These are phyloP conservation scores for Lagothrix lagotricha DNA, from an alignment of 2,797 vertebrate species.

Conservation along the genomic window DNA sequence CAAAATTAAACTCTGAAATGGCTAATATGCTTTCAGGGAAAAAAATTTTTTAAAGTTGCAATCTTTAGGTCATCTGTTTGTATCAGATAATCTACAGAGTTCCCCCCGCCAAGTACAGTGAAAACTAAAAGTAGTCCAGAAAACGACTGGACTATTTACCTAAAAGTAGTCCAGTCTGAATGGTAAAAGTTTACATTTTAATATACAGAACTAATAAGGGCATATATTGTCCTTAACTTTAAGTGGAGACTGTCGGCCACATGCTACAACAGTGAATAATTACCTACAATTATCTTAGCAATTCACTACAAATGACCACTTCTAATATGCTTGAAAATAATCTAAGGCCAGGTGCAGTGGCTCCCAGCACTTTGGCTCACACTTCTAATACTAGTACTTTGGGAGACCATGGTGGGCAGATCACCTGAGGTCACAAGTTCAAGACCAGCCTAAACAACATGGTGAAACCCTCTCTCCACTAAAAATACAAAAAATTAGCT, in stretches of 20 bases:
- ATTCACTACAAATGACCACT: constrained; percentile 9
- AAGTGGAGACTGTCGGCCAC: neutral
- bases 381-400: too few relatives aligned
- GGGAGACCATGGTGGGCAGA: too few relatives aligned
- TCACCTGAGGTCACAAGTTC: too few relatives aligned
- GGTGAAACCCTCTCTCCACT: too few relatives aligned
- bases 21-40: neutral
- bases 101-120: neutral
- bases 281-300: neutral
- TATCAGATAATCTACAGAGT: neutral
- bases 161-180: neutral
- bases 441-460: too few relatives aligned
- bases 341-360: neutral
- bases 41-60: neutral
- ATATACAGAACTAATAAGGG: neutral
- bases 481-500: too few relatives aligned
- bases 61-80: constrained; percentile 11
- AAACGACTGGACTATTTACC: neutral
- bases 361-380: too few relatives aligned
- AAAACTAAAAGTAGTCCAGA: neutral
- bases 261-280: neutral
- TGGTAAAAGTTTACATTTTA: constrained; percentile 45
- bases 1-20: constrained; percentile 20
- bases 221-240: neutral
- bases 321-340: constrained; percentile 43